These are phyloP conservation scores for Leptinotarsa juncta DNA, from an alignment of 2,888 invertebrate species.

Conservation along the genomic window DNA sequence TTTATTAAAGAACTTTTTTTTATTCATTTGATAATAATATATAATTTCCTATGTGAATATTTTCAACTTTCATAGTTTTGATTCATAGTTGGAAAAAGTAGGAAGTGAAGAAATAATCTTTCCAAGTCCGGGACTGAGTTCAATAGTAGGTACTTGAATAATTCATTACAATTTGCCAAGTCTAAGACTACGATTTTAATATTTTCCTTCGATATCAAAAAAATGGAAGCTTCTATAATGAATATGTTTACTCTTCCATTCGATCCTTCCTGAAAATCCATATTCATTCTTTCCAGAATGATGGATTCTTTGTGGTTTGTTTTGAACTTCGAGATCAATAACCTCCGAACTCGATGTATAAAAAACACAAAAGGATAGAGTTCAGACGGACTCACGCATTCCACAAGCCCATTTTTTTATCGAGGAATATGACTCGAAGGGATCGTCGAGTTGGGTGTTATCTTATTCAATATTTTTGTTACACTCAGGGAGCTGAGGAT, in stretches of 20 bases:
- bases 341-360: background rate
- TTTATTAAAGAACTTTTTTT: too few relatives aligned
- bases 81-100: too few relatives aligned
- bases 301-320: constrained; percentile 1
- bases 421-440: constrained; percentile 12
- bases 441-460: background rate
- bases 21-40: too few relatives aligned
- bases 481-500: constrained; percentile 1
- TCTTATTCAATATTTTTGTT: constrained; percentile 17
- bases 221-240: too few relatives aligned
- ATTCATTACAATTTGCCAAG: too few relatives aligned
- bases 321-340: constrained; percentile 10
- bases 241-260: background rate
- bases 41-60: too few relatives aligned
- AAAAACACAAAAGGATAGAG: constrained; percentile 6
- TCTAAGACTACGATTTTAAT: too few relatives aligned
- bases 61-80: too few relatives aligned
- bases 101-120: too few relatives aligned
- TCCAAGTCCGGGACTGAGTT: too few relatives aligned
- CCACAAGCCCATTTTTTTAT: constrained; percentile 9
- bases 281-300: background rate
- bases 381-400: background rate
- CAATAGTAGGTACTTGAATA: too few relatives aligned
- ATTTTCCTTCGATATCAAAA: too few relatives aligned
- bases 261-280: background rate